phyloP scores from a whole-genome alignment of 1,140 invertebrate genomes.

The Drosophila miranda region DNA sequence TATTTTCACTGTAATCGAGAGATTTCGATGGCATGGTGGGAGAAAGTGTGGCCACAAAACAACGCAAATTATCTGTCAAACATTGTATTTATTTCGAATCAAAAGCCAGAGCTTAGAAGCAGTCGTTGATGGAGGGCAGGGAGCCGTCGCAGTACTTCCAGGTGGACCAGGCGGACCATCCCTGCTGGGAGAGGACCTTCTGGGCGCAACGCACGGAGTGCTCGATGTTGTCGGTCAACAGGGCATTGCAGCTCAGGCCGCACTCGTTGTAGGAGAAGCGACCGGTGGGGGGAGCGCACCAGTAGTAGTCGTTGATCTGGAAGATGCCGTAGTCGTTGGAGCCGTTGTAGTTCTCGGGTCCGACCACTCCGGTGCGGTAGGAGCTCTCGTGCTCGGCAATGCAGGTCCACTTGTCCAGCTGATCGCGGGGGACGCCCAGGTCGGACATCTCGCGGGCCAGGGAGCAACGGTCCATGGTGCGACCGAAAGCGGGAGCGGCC shows the following conservation, averaged over 20 bases:
- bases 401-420: conserved; percentile 58
- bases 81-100: too few relatives aligned
- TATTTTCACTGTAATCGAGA: too few relatives aligned
- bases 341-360: conserved; percentile 61
- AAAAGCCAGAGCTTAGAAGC: conserved; percentile 45
- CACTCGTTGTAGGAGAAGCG: conserved; percentile 65
- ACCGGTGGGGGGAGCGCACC: conserved; percentile 67
- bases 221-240: conserved; percentile 62
- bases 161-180: conserved; percentile 71
- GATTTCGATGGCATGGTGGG: too few relatives aligned
- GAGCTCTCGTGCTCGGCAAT: conserved; percentile 67
- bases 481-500: conserved; percentile 55
- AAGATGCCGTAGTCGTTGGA: conserved; percentile 77
- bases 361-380: conserved; percentile 54
- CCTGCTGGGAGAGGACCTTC: conserved; percentile 61
- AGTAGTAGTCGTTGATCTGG: conserved; percentile 77
- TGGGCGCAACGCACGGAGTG: conserved; percentile 66
- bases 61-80: too few relatives aligned
- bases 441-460: conserved; percentile 72
- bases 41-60: too few relatives aligned
- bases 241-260: conserved; percentile 47
- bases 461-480: conserved; percentile 75
- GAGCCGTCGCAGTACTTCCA: conserved; percentile 63
- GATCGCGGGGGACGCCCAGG: conserved; percentile 61
- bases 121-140: conserved; percentile 62